Evolutionary conservation across 1,140 invertebrate species (phyloP), one percentile per base, ranked within the genome.

Genomic region (Myzus persicae): DNA sequence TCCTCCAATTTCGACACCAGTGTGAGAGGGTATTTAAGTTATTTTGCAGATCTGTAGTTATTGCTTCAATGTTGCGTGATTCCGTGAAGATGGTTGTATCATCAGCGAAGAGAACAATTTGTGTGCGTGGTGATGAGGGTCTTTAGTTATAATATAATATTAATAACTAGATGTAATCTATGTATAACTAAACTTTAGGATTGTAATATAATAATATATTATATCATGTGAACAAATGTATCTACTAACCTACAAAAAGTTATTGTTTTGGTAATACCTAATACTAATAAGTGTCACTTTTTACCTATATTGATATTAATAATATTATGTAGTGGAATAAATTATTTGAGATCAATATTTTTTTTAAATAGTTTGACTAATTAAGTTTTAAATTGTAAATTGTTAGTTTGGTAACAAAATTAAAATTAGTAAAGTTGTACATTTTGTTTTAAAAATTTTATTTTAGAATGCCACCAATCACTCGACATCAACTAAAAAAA

Each of bases 391-490:
- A 31, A 9, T 59, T 59, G 26, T 11, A 59, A 59, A 11, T 67
- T n/a, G 8, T 67, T 0, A n/a, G 48, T 51, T 48, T 48, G 14
- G 26, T 67, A n/a, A 31, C 14, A 67, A 11, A 4, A 67, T n/a
- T 67, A 14, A 67, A 67, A 67, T n/a, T n/a, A 67, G 31, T 67
- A 9, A n/a, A 67, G n/a, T 1, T 67, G 4, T 76, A 6, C 11
- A 18, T 76, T 18, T n/a, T 76, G 31, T 76, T 76, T n/a, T 76
- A 18, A 76, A 67, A 76, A 76, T 76, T 46, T 81, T 81, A 22
- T 91, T 91, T n/a, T 4, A 91, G 90, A 81, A 91, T 91, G 90
- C 90, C 90, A 36, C 90, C 90, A 4, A 46, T 91, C 22, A 91
- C 90, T 44, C 36, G 90, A 38, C 31, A 46, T 81, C 90, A 81